Evolutionary conservation across 2,113 vertebrate species (phyloP).

Genomic region (Trogon surrucura): DNA sequence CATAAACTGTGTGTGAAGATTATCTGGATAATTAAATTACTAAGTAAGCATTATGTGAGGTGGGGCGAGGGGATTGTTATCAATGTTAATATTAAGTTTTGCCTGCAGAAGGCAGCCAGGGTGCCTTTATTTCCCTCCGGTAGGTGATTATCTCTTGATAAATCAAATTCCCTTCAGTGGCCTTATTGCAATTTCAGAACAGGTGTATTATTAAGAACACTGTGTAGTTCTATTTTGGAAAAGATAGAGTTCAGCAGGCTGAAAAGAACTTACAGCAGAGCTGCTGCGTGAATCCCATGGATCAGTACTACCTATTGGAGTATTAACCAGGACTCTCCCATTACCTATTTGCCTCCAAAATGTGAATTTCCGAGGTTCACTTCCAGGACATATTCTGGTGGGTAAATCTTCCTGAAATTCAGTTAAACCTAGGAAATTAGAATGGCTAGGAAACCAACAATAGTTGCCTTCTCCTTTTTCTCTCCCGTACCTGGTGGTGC

Average conservation of each 20-base stretch:
- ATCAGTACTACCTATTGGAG: background rate
- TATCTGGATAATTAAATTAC: conserved; percentile 40
- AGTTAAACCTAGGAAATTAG: background rate
- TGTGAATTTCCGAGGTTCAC: background rate
- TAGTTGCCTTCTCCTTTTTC: rapidly evolving
- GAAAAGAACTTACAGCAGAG: background rate
- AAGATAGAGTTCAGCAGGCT: background rate
- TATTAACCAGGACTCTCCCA: background rate
- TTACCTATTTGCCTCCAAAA: background rate
- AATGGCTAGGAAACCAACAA: background rate
- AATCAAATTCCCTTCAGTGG: background rate
- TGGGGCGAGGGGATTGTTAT: background rate
- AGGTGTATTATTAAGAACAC: background rate
- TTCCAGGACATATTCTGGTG: background rate
- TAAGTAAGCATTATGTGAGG: background rate
- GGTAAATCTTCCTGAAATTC: background rate
- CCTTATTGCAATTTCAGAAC: background rate
- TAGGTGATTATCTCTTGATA: conserved; percentile 20
- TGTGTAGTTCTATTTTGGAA: background rate
- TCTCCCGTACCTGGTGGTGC: background rate
- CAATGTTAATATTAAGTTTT: conserved; percentile 34
- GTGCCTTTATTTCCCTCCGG: conserved; percentile 13
- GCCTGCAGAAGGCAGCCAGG: conserved; percentile 21
- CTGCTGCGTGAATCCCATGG: background rate
- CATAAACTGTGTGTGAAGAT: background rate